Percentiles rank a stretch among this genome's conserved stretches.
phyloP scores from a whole-genome alignment of 2,113 vertebrate genomes.

The Neogale vison region DNA sequence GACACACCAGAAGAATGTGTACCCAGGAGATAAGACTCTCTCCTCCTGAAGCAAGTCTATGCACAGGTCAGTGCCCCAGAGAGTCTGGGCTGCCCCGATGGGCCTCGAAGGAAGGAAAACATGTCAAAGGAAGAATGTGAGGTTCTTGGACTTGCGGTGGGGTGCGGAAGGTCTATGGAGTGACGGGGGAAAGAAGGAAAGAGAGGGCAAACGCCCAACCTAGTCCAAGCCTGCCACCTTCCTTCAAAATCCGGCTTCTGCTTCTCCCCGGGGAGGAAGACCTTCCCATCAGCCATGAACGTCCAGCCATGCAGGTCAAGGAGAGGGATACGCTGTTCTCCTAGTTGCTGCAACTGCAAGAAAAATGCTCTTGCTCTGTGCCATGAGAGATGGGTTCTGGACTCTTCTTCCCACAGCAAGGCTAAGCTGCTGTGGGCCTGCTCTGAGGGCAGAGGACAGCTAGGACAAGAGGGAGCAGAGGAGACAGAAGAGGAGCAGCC shows the following conservation, averaged over 20 bases:
- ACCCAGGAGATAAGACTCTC: not conserved
- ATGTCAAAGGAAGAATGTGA: not conserved
- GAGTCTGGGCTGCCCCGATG: not conserved
- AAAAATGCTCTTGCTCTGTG: not conserved
- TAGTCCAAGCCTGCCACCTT: not conserved
- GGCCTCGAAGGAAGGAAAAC: not conserved
- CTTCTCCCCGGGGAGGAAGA: not conserved
- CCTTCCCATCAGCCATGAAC: not conserved
- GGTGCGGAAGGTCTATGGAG: not conserved
- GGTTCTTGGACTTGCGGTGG: not conserved
- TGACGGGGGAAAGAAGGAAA: not conserved
- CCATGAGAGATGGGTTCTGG: not conserved
- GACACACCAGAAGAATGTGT: slow-evolving; percentile 36
- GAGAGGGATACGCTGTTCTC: not conserved
- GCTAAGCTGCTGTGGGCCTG: not conserved
- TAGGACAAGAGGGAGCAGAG: not conserved
- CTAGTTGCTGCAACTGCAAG: not conserved
- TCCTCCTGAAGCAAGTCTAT: not conserved
- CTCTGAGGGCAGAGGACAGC: not conserved
- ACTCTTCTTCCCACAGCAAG: not conserved
- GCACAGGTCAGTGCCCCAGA: not conserved
- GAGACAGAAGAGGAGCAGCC: not conserved
- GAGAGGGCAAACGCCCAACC: not conserved
- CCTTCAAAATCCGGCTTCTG: not conserved
- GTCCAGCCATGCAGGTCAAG: not conserved